Conservation (phyloP, 2,888 invertebrate genomes). For the Alloscopus bannaensis region DNA sequence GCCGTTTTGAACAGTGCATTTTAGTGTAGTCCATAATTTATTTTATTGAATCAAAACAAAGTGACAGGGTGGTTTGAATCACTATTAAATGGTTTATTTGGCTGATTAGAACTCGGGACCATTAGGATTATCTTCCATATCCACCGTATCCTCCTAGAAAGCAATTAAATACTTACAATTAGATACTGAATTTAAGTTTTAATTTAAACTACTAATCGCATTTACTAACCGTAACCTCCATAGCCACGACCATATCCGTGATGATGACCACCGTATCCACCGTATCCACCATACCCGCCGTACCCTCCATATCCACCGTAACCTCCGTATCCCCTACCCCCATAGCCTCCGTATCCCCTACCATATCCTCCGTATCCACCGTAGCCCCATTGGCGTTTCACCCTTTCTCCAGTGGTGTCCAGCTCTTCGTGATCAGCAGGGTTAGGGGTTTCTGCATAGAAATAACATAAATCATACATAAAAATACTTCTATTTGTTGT, state of each 20-base stretch:
- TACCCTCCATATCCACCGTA: constrained; percentile 15
- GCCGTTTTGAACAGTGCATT: too few species aligned
- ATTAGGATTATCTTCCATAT: too few species aligned
- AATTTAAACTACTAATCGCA: too few species aligned
- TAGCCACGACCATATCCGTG: neutral
- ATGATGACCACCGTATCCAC: constrained; percentile 14
- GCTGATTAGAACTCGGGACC: too few species aligned
- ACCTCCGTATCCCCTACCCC: constrained; percentile 18
- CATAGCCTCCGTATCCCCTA: constrained; percentile 25
- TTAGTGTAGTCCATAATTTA: too few species aligned
- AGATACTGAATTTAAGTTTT: too few species aligned
- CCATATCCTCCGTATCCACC: constrained; percentile 43
- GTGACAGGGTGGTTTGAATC: too few species aligned
- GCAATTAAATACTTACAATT: too few species aligned
- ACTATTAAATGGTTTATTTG: too few species aligned
- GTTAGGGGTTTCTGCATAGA: neutral
- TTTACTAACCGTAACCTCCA: constrained; percentile 6
- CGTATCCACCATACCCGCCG: neutral
- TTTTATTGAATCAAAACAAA: too few species aligned
- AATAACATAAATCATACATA: neutral
- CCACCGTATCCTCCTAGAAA: neutral
- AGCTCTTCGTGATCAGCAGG: neutral
- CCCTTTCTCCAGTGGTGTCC: constrained; percentile 25
- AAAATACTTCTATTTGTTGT: neutral
- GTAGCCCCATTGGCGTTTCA: constrained; percentile 38